Percentiles rank a stretch among this genome's conserved stretches.
phyloP scores from a whole-genome alignment of 2,888 invertebrate genomes.

The Phaonia tiefii region DNA sequence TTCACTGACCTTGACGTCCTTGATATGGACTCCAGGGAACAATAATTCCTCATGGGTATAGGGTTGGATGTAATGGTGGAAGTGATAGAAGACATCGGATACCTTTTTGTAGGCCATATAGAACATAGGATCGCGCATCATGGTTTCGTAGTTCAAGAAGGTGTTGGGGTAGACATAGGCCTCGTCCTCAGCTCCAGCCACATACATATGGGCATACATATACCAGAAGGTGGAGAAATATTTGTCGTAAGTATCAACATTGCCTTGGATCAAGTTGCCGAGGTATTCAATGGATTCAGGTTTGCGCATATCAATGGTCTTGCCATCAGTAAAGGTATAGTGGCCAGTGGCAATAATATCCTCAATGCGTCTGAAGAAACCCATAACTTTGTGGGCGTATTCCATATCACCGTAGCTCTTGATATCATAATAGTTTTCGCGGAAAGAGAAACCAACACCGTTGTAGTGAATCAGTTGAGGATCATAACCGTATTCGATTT shows the following conservation, averaged over 20 bases:
- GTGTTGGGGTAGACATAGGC: conserved; percentile 82
- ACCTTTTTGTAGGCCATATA: conserved; percentile 86
- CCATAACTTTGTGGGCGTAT: background rate
- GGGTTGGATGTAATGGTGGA: conserved; percentile 83
- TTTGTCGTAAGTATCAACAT: conserved; percentile 76
- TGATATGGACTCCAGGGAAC: conserved; percentile 84
- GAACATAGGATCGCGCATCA: conserved; percentile 87
- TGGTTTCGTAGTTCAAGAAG: conserved; percentile 85
- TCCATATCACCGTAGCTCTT: conserved; percentile 76
- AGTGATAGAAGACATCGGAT: conserved; percentile 83
- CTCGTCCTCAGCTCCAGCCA: conserved; percentile 71
- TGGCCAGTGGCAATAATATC: conserved; percentile 81
- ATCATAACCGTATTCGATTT: conserved; percentile 84
- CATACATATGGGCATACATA: conserved; percentile 70
- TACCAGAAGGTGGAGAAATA: conserved; percentile 70
- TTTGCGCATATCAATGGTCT: conserved; percentile 70
- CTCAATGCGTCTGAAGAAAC: conserved; percentile 69
- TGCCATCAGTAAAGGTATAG: conserved; percentile 72
- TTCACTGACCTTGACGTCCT: conserved; percentile 85
- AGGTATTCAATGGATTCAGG: conserved; percentile 82
- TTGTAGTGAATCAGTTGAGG: conserved; percentile 85
- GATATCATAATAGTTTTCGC: conserved; percentile 83
- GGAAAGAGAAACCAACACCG: conserved; percentile 84
- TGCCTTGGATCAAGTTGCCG: conserved; percentile 82
- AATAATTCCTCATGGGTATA: conserved; percentile 85